Evolutionary conservation across 2,888 invertebrate genomes (phyloP), one percentile per base, ranked within the genome.

Genomic region (Trisateles emortualis): DNA sequence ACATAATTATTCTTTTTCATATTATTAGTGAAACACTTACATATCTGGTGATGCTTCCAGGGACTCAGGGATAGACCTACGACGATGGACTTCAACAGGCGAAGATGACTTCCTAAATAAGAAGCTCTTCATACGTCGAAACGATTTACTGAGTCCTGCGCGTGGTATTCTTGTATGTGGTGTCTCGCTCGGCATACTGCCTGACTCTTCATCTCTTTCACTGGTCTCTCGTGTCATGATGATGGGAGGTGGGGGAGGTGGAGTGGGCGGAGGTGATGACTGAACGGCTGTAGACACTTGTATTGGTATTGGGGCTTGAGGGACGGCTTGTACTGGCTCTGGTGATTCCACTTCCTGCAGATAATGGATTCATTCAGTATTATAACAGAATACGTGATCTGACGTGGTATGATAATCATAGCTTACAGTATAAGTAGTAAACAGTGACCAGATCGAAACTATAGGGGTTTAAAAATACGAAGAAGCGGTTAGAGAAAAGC

Each of bases 111-210:
- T 78, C 11, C 71, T 68, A 45, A 86, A 86, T 3, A 87, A 65
- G 13, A 81, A 69, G 3, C 75, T 68, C 50, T 87, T 87, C 86
- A 87, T 87, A 10, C 65, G 64, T 6, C 81, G 72, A 40, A 84
- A 87, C 0, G 87, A 84, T 3, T 79, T 76, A 43, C 77, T 84
- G 6, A 87, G 70, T 0, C 84, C 84, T 0, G 88, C 84, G 0
- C 89, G 76, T 0, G 89, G 89, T 14, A 89, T 81, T 35, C 59
- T 79, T 0, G 76, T 62, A 0, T 68, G 57, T 16, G 55, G 65
- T 32, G 42, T 39, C 14, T 71, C 59, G 45, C 66, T 71, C 3
- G 64, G 61, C 39, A 65, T 32, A 24, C 72, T 71, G 10, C 45
- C 39, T 24, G 57, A 24, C 36, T 71, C 71, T n/a, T 70, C 72